Percentiles rank a stretch among this genome's conserved stretches.
Evolutionary conservation across 1,140 invertebrate species (phyloP).

Genomic region (Nephila pilipes): DNA sequence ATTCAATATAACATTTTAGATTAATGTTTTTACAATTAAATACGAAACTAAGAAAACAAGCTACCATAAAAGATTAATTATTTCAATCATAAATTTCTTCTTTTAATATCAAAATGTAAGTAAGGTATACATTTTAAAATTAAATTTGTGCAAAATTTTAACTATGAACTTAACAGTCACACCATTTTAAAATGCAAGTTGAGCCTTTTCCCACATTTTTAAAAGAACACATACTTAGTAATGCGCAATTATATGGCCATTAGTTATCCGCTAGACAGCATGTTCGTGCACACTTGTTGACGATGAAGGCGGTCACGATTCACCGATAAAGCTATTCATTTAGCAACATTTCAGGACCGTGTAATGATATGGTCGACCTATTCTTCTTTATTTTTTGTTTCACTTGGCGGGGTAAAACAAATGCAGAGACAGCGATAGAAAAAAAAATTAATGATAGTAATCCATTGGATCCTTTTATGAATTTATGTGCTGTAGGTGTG

Average conservation of each 20-base stretch:
- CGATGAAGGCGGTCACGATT: slow-evolving; percentile 4
- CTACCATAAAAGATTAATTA: too few relatives aligned
- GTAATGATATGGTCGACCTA: slow-evolving; percentile 5
- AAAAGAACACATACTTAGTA: slow-evolving; percentile 9
- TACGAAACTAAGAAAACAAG: too few relatives aligned
- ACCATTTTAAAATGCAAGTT: not conserved
- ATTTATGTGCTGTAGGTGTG: slow-evolving; percentile 55
- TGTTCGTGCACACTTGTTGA: slow-evolving; percentile 16
- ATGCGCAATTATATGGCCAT: slow-evolving; percentile 31
- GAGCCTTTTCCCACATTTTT: not conserved
- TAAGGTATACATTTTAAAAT: too few relatives aligned
- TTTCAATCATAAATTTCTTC: too few relatives aligned
- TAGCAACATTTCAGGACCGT: slow-evolving; percentile 18
- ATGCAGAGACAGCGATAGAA: not conserved
- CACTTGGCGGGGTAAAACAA: not conserved
- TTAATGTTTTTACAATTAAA: too few relatives aligned
- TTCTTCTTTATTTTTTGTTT: not conserved
- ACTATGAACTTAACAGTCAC: too few relatives aligned
- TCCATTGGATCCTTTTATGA: slow-evolving; percentile 50
- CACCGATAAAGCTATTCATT: slow-evolving; percentile 34
- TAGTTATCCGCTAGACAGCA: slow-evolving; percentile 13
- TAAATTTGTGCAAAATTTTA: too few relatives aligned
- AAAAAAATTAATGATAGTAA: slow-evolving; percentile 61
- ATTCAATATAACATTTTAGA: too few relatives aligned
- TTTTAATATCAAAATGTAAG: too few relatives aligned